Base-by-base conservation (phyloP, 2,797 vertebrate genomes). In the Enteromius unitaeniatus region DNA sequence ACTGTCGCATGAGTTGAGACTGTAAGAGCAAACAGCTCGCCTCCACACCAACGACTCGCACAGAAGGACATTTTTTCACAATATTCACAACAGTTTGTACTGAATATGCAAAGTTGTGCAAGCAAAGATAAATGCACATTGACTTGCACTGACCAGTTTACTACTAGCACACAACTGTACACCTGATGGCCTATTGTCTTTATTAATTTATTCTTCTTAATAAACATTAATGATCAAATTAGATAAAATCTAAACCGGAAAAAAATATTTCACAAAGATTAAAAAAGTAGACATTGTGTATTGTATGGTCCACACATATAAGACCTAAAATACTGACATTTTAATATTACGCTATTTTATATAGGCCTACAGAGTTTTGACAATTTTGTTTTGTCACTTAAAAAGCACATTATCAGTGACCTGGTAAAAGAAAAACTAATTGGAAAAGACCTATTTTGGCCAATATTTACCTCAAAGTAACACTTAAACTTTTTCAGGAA, bases 21-120 rank as follows among this genome's bases (percentile, higher is more conserved):
- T 58, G 75, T 65, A 23, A 49, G 77, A 85, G 65, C 42, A 37
- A 84, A 78, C 64, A 77, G 81, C 79, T 45, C 47, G 28, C 67
- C 64, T 70, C 84, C 81, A 82, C 84, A 81, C 77, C 76, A 77
- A 82, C 69, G 62, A 70, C 34, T 75, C 37, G 60, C 78, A 86
- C 65, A 70, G 53, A 47, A 74, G 64, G 68, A 49, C 51, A 72
- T 69, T 79, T 82, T 31, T 86, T 84, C 40, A 84, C 62, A 89
- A 88, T 87, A 67, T 86, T 87, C 80, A 76, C 68, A 90, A 70
- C 47, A 19, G 42, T 47, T 77, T 81, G 86, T 65, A 40, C 65
- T 89, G 78, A 86, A 84, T 70, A 51, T 67, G 69, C 68, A 79
- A 65, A 83, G 37, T 34, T 37, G 45, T 65, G 47, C 42, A 26